These are phyloP conservation scores for Zaprionus davidi DNA, from an alignment of 1,140 invertebrate genomes.

Conservation along the genomic window DNA sequence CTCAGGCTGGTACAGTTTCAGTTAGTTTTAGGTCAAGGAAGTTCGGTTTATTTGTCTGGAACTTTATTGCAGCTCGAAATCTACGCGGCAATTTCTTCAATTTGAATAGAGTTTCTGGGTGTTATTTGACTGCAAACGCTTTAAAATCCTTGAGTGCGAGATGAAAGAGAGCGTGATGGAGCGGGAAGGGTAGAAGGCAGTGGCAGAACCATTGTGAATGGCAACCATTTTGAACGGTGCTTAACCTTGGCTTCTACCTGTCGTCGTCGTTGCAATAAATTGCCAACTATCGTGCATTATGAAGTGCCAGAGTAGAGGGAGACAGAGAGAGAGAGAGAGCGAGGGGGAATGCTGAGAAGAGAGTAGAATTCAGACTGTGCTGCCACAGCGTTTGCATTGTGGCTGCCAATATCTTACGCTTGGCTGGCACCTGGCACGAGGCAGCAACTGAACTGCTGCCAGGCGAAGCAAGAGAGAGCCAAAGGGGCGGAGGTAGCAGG, in stretches of 20 bases:
- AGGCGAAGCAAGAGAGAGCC: neutral
- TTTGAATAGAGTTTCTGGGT: neutral
- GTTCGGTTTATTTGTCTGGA: neutral
- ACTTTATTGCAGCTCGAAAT: no score
- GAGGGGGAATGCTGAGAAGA: neutral
- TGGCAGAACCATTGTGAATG: constrained; percentile 26
- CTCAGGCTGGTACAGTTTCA: no score
- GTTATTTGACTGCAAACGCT: neutral
- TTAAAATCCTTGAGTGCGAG: constrained; percentile 1
- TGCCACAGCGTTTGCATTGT: constrained; percentile 41
- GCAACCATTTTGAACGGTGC: constrained; percentile 23
- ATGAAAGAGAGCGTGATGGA: neutral
- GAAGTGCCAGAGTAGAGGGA: constrained; percentile 23
- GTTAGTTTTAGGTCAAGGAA: neutral
- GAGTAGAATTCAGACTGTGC: neutral
- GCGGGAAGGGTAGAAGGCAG: neutral
- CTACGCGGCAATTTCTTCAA: neutral
- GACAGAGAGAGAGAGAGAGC: neutral
- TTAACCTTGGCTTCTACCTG: constrained; percentile 37
- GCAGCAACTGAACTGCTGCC: constrained; percentile 17
- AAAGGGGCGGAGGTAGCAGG: neutral
- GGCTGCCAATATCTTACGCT: constrained; percentile 57
- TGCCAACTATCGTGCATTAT: constrained; percentile 48
- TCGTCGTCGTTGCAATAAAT: constrained; percentile 43
- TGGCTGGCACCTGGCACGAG: constrained; percentile 29